Evolutionary conservation across 2,888 invertebrate species (phyloP).

Genomic region (Drosophila prostipennis): DNA sequence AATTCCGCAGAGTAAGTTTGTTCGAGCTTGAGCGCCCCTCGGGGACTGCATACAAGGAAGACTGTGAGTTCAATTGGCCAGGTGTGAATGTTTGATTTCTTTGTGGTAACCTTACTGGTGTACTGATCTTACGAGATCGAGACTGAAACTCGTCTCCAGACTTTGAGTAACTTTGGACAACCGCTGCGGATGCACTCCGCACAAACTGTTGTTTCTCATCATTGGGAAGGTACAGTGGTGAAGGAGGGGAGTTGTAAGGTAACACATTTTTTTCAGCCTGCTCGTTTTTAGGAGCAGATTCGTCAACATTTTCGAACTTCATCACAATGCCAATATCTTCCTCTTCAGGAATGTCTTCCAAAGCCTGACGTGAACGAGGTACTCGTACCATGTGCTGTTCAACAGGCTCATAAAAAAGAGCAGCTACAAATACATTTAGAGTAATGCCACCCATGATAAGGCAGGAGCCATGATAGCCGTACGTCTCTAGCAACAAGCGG

Average conservation of each 20-base stretch:
- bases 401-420: conserved; percentile 93
- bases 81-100: conserved; percentile 84
- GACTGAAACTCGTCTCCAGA: conserved; percentile 83
- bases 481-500: conserved; percentile 88
- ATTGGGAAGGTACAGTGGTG: conserved; percentile 67
- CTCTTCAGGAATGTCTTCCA: conserved; percentile 83
- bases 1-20: conserved; percentile 80
- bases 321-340: conserved; percentile 83
- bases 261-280: conserved; percentile 59
- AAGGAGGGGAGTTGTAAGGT: conserved; percentile 67
- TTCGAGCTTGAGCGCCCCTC: conserved; percentile 85
- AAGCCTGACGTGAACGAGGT: conserved; percentile 82
- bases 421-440: conserved; percentile 93
- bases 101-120: conserved; percentile 86
- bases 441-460: conserved; percentile 92
- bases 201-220: conserved; percentile 85
- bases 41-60: conserved; percentile 89
- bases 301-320: conserved; percentile 82
- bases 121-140: conserved; percentile 87
- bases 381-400: conserved; percentile 91
- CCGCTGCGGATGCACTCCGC: conserved; percentile 89
- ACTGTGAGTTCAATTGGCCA: conserved; percentile 87
- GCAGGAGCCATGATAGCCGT: conserved; percentile 90
- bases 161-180: conserved; percentile 86
- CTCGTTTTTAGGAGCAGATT: conserved; percentile 47